These are phyloP conservation scores for Neodiprion lecontei DNA, from an alignment of 1,140 invertebrate species.

Conservation along the genomic window DNA sequence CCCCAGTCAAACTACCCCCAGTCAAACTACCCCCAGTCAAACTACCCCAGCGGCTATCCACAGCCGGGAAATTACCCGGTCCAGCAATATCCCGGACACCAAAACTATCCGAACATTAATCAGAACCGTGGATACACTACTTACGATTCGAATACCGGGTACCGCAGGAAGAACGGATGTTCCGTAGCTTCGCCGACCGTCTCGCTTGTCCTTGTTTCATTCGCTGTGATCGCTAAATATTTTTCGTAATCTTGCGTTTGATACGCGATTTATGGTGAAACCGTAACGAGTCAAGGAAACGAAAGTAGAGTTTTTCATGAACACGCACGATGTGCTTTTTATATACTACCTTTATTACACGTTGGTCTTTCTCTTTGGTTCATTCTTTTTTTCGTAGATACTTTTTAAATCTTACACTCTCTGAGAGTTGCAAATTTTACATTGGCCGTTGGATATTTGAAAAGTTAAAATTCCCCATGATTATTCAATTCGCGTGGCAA, in stretches of 20 bases:
- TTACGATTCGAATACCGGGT: slow-evolving; percentile 29
- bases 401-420: too few species aligned
- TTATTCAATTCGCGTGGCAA: too few species aligned
- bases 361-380: too few species aligned
- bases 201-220: not conserved
- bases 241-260: not conserved
- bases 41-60: not conserved
- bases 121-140: slow-evolving; percentile 33
- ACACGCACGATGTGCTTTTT: too few species aligned
- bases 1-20: not conserved
- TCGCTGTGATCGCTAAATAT: not conserved
- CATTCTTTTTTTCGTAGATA: too few species aligned
- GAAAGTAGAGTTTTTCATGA: too few species aligned
- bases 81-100: slow-evolving; percentile 22
- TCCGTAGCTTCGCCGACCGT: slow-evolving; percentile 16
- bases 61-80: slow-evolving; percentile 29
- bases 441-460: too few species aligned
- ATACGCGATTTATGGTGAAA: too few species aligned
- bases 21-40: slow-evolving; percentile 29
- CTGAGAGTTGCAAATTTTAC: too few species aligned
- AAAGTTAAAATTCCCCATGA: too few species aligned
- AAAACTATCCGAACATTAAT: slow-evolving; percentile 29
- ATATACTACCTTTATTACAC: too few species aligned
- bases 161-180: slow-evolving; percentile 13
- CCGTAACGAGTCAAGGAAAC: too few species aligned